Evolutionary conservation across 2,113 vertebrate species (phyloP).

Genomic region (Pomatostomus ruficeps): DNA sequence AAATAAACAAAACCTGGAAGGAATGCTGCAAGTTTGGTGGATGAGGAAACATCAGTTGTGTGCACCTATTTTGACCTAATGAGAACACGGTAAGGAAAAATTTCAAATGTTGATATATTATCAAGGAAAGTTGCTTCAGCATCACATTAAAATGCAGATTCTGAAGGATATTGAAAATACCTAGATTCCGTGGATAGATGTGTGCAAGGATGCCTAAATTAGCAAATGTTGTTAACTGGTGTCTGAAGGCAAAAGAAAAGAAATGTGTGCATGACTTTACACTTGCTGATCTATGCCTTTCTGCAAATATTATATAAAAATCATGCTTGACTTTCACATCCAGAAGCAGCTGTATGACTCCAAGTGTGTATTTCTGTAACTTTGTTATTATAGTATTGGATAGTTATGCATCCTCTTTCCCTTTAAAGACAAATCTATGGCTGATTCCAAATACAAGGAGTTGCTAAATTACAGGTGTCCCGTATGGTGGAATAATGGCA

Average conservation of each 20-base stretch:
- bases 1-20: not conserved
- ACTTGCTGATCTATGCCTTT: not conserved
- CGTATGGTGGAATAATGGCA: too few species aligned
- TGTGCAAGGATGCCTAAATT: not conserved
- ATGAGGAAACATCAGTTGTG: not conserved
- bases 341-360: not conserved
- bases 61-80: not conserved
- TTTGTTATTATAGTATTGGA: not conserved
- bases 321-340: not conserved
- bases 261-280: not conserved
- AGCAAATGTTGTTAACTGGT: not conserved
- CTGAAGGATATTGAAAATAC: not conserved
- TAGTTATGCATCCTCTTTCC: not conserved
- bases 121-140: not conserved
- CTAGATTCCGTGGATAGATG: not conserved
- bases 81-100: fast-evolving
- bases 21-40: not conserved
- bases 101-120: too few species aligned
- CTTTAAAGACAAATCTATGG: not conserved
- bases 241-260: not conserved
- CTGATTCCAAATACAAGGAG: not conserved
- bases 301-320: not conserved
- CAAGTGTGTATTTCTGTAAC: not conserved
- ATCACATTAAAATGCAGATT: not conserved
- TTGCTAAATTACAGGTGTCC: not conserved